Evolutionary conservation across 2,888 invertebrate genomes (phyloP), one percentile per base, ranked within the genome.

Genomic region (Ophion costatus): DNA sequence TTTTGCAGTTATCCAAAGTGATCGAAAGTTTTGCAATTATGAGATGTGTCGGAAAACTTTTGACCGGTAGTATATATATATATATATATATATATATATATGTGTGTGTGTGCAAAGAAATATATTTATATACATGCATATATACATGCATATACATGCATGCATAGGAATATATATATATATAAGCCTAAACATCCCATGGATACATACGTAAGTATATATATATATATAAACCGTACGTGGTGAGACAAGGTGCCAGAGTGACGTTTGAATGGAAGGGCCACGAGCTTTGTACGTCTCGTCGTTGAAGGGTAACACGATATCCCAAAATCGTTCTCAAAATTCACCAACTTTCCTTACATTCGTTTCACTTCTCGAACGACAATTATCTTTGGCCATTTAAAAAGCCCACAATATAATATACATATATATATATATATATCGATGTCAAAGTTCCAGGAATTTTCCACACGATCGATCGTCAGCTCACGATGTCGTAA

Each of bases 261-360:
- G 91, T 93, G 93, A 93, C 93, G 91, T 93, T 92, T 93, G 92
- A 93, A 93, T 93, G 91, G 92, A 91, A 90, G 91, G 90, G 91
- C 89, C 90, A 81, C 82, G 73, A 85, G 83, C 88, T 88, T 89
- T 89, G 89, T 90, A 73, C 85, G 76, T 71, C 82, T 83, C 80
- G 83, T 83, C 75, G 67, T 74, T 87, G 89, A 87, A 80, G 89
- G 90, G 92, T 92, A 92, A 93, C 91, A 90, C 91, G 93, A 93
- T 90, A 93, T 92, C 91, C 90, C 87, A 92, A 92, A 93, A 93
- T 92, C 90, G 93, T 93, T 92, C 92, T 93, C 92, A 91, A 93
- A 93, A 93, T 92, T 89, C 90, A 88, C 88, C 84, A 77, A 82
- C 79, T 76, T 67, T 22, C 70, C 45, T 71, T 66, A 42, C 69